Evolutionary conservation across 2,888 invertebrate genomes (phyloP).

Genomic region (Reticulitermes lucifugus): DNA sequence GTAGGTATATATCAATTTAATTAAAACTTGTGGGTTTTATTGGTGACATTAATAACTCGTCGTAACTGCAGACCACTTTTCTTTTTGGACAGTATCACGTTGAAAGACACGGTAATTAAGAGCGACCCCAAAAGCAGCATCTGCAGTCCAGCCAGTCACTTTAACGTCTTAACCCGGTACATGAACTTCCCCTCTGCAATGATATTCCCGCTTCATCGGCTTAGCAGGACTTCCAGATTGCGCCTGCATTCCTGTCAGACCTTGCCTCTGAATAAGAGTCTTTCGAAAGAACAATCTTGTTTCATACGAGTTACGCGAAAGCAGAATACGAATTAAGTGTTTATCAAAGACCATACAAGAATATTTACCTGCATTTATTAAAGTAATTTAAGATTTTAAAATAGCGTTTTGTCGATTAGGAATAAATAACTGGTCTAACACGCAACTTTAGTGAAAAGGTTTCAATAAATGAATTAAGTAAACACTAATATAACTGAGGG

Average conservation of each 20-base stretch:
- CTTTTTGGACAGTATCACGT: not conserved
- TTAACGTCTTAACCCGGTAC: not conserved
- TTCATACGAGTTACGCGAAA: not conserved
- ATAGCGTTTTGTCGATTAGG: too few relatives aligned
- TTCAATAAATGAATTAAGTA: too few relatives aligned
- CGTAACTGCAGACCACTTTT: conserved; percentile 31
- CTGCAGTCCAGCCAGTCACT: not conserved
- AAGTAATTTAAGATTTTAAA: too few relatives aligned
- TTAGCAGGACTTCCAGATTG: not conserved
- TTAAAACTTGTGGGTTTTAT: conserved; percentile 45
- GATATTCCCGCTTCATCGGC: not conserved
- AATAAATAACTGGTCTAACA: too few relatives aligned
- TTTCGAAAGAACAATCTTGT: not conserved
- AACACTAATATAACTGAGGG: too few relatives aligned
- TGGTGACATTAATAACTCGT: conserved; percentile 46
- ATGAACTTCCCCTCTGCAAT: too few relatives aligned
- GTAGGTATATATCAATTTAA: conserved; percentile 44
- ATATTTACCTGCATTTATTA: too few relatives aligned
- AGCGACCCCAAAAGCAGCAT: not conserved
- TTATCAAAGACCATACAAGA: not conserved
- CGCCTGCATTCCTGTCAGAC: not conserved
- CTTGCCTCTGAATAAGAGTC: not conserved
- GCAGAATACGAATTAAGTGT: not conserved
- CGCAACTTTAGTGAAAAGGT: too few relatives aligned
- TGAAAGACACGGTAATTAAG: conserved; percentile 29